A percentile compares a stretch with the other conserved stretches of the same genome.
Conservation (phyloP, 2,113 vertebrate genomes). For the Heterochromis multidens region DNA sequence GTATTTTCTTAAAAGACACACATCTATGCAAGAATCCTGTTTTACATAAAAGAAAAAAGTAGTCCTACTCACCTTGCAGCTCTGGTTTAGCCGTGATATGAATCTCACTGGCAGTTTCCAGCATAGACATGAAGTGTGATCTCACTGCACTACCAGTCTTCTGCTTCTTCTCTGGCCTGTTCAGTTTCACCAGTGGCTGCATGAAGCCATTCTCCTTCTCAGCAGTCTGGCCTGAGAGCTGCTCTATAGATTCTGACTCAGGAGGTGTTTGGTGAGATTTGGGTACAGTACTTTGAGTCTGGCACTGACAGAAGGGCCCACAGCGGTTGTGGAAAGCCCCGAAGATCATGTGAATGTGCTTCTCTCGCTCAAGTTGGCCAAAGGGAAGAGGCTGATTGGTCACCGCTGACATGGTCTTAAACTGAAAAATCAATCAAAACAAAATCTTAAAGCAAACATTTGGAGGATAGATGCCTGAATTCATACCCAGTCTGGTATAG, state of each 20-base stretch:
- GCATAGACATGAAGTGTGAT: slow-evolving; percentile 43
- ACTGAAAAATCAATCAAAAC: not conserved
- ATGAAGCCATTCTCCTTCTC: not conserved
- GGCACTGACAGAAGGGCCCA: slow-evolving; percentile 21
- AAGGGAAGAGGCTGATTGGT: slow-evolving; percentile 74
- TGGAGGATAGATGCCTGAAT: not conserved
- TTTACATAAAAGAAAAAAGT: not conserved
- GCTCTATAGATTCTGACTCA: not conserved
- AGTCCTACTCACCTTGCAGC: slow-evolving; percentile 63
- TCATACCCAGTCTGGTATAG: not conserved
- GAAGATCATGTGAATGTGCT: slow-evolving; percentile 74
- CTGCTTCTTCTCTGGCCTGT: not conserved
- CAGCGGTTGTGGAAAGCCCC: slow-evolving; percentile 50
- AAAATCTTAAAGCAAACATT: not conserved
- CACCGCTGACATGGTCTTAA: slow-evolving; percentile 66
- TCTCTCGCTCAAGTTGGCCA: slow-evolving; percentile 73
- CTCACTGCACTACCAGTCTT: not conserved
- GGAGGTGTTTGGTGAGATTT: not conserved
- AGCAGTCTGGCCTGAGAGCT: not conserved
- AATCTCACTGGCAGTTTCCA: slow-evolving; percentile 68
- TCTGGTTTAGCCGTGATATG: slow-evolving; percentile 73
- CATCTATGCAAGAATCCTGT: not conserved
- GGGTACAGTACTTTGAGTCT: slow-evolving; percentile 1
- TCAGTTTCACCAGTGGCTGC: not conserved
- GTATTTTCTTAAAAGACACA: not conserved